Percentiles rank a stretch among this genome's conserved stretches.
Conservation (phyloP, 2,797 vertebrate genomes). For the Tachyglossus aculeatus region DNA sequence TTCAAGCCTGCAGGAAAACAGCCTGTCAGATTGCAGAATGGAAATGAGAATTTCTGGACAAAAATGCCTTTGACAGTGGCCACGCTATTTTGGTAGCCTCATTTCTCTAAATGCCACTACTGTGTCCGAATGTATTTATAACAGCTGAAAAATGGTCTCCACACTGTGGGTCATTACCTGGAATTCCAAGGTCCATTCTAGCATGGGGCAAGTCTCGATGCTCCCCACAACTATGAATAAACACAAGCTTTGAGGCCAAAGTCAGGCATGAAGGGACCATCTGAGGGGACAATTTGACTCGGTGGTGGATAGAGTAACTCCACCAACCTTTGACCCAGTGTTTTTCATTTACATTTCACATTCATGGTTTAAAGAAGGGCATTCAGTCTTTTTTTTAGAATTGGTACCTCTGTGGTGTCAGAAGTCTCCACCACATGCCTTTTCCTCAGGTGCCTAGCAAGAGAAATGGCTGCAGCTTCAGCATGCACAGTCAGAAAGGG, state of each 20-base stretch:
- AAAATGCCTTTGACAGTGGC: slow-evolving; percentile 3
- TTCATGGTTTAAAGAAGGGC: too few species aligned
- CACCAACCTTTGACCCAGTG: neutral
- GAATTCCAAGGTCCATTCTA: neutral
- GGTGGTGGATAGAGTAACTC: too few species aligned
- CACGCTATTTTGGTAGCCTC: neutral
- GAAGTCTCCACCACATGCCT: too few species aligned
- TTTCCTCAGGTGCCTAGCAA: too few species aligned
- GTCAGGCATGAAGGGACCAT: neutral
- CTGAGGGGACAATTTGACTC: neutral
- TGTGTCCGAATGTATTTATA: neutral
- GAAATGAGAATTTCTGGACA: neutral
- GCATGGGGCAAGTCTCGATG: neutral
- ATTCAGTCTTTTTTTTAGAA: too few species aligned
- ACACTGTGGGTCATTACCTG: slow-evolving; percentile 7
- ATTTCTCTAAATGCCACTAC: neutral
- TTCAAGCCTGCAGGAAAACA: neutral
- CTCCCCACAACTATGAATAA: slow-evolving; percentile 4
- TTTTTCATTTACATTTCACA: too few species aligned
- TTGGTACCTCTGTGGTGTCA: too few species aligned
- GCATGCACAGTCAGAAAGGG: too few species aligned
- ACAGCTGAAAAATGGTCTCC: neutral
- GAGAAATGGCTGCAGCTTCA: too few species aligned
- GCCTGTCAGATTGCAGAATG: neutral
- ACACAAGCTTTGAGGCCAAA: neutral